phyloP scores from a whole-genome alignment of 2,797 vertebrate species.

The Tamandua tetradactyla region DNA sequence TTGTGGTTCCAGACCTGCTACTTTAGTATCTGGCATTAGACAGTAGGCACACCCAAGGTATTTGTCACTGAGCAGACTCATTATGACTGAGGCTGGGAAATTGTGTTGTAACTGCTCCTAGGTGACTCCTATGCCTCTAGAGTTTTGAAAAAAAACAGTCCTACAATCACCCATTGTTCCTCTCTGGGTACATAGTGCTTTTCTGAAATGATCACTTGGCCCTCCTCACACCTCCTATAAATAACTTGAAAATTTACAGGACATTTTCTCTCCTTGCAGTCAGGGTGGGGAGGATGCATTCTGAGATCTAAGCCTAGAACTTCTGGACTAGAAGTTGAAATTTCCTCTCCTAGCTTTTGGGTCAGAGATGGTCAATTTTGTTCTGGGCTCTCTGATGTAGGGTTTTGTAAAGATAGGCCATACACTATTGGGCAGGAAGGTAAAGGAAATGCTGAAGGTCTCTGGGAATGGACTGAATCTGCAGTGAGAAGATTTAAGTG shows the following conservation, averaged over 20 bases:
- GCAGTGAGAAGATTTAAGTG: not conserved
- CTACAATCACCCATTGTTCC: not conserved
- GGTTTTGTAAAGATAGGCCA: not conserved
- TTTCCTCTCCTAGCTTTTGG: not conserved
- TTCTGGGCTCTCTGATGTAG: not conserved
- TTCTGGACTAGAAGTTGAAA: not conserved
- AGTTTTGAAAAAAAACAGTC: not conserved
- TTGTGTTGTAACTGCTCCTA: not conserved
- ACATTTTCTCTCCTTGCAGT: not conserved
- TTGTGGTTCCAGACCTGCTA: not conserved
- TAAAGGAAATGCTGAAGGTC: not conserved
- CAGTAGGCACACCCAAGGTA: not conserved
- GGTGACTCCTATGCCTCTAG: not conserved
- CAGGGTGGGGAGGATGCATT: no score
- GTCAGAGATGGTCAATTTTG: not conserved
- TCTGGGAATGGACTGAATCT: not conserved
- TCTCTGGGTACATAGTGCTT: not conserved
- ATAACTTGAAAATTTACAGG: not conserved
- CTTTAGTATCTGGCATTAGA: not conserved
- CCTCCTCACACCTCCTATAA: not conserved
- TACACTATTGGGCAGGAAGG: not conserved
- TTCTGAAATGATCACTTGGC: not conserved
- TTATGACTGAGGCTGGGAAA: not conserved
- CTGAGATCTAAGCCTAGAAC: accelerated
- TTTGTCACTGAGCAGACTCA: not conserved